Conservation (phyloP, 2,888 invertebrate species). For the Busseola fusca region DNA sequence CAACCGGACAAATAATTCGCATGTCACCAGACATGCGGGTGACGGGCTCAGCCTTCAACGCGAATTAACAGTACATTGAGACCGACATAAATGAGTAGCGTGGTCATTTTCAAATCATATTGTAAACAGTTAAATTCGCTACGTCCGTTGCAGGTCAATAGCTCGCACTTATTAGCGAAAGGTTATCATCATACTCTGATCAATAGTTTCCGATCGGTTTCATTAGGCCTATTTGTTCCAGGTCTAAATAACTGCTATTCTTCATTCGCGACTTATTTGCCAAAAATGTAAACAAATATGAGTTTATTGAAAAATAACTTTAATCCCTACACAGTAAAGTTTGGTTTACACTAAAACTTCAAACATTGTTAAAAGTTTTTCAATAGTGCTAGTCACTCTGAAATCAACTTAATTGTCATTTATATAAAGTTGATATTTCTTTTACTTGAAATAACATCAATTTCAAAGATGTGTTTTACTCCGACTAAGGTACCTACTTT, state of each 20-base stretch:
- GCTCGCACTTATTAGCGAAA: constrained; percentile 35
- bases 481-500: too few species aligned
- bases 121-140: constrained; percentile 47
- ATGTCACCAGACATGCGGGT: constrained; percentile 4
- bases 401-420: too few species aligned
- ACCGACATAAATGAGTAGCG: constrained; percentile 32
- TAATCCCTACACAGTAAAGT: too few species aligned
- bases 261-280: too few species aligned
- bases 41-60: constrained; percentile 18
- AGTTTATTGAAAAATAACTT: too few species aligned
- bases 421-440: too few species aligned
- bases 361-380: too few species aligned
- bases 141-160: constrained; percentile 56
- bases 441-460: too few species aligned
- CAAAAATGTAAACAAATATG: too few species aligned
- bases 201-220: constrained; percentile 18
- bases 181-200: constrained; percentile 40
- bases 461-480: too few species aligned
- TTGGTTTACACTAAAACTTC: too few species aligned
- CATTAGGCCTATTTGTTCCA: constrained; percentile 10
- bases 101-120: constrained; percentile 51
- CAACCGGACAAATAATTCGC: not conserved
- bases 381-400: too few species aligned
- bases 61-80: constrained; percentile 45
- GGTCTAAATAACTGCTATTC: constrained; percentile 7